These are phyloP conservation scores for Anguilla obscura DNA, from an alignment of 2,797 vertebrate genomes.

Conservation along the genomic window DNA sequence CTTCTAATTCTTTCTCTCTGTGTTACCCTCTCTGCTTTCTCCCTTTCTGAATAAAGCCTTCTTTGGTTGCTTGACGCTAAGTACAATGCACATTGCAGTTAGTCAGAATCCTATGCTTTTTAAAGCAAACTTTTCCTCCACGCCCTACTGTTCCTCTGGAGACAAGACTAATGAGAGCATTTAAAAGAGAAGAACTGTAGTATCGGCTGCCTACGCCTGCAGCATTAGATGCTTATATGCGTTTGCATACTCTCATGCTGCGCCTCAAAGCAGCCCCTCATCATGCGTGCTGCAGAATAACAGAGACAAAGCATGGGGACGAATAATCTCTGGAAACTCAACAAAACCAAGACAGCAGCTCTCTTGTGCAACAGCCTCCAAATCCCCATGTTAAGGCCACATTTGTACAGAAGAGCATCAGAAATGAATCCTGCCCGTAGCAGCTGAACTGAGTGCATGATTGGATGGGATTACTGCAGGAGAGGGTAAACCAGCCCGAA, in stretches of 20 bases:
- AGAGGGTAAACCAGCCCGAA: neutral
- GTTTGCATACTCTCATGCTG: neutral
- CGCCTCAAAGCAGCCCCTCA: conserved; percentile 23
- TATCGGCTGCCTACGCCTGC: neutral
- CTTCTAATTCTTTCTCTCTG: no score
- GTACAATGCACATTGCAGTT: neutral
- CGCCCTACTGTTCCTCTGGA: neutral
- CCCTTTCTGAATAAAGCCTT: neutral
- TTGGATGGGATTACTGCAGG: neutral
- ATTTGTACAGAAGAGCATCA: neutral
- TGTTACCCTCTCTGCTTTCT: no score
- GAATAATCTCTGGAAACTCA: neutral
- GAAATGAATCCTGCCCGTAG: conserved; percentile 11
- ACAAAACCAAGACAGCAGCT: neutral
- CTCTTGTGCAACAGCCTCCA: neutral
- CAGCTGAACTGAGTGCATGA: neutral
- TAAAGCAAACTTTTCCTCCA: neutral
- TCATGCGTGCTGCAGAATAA: conserved; percentile 30
- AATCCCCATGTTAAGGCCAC: neutral
- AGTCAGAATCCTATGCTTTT: neutral
- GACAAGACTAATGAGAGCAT: conserved; percentile 41
- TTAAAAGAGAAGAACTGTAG: conserved; percentile 28
- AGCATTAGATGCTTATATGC: conserved; percentile 19
- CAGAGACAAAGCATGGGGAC: neutral
- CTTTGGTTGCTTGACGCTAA: neutral